These are phyloP conservation scores for Brachyhypopomus gauderio DNA, from an alignment of 2,113 vertebrate genomes.

Conservation along the genomic window DNA sequence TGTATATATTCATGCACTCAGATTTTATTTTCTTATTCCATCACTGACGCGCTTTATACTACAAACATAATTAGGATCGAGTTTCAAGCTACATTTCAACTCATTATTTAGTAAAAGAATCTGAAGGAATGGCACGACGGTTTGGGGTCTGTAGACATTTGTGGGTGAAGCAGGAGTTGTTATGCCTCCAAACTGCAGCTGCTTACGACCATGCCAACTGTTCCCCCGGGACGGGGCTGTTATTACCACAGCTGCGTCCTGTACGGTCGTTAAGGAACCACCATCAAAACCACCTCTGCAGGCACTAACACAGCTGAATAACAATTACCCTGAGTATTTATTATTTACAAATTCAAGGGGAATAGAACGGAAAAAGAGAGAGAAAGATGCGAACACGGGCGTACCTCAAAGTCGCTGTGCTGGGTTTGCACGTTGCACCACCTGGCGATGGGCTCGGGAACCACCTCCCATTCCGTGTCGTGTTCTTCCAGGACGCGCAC, in stretches of 20 bases:
- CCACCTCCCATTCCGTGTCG: conserved; percentile 86
- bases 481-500: conserved; percentile 83
- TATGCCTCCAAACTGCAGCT: no score
- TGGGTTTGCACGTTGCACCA: conserved; percentile 91
- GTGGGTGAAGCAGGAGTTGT: neutral
- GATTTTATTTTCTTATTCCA: no score
- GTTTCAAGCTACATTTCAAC: neutral
- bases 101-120: neutral
- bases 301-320: neutral
- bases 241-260: conserved; percentile 27
- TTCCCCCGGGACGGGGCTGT: conserved; percentile 21
- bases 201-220: conserved; percentile 53
- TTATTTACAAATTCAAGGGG: neutral
- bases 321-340: no score
- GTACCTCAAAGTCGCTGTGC: conserved; percentile 83
- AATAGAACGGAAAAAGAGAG: neutral
- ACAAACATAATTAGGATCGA: no score
- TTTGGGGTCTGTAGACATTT: neutral
- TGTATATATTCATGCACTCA: no score
- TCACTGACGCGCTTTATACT: no score
- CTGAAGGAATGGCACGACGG: no score
- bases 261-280: conserved; percentile 56
- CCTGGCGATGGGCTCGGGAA: conserved; percentile 89
- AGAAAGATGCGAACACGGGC: neutral
- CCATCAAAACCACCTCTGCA: conserved; percentile 8